Conservation (phyloP, 1,140 invertebrate genomes). For the Zophobas morio region DNA sequence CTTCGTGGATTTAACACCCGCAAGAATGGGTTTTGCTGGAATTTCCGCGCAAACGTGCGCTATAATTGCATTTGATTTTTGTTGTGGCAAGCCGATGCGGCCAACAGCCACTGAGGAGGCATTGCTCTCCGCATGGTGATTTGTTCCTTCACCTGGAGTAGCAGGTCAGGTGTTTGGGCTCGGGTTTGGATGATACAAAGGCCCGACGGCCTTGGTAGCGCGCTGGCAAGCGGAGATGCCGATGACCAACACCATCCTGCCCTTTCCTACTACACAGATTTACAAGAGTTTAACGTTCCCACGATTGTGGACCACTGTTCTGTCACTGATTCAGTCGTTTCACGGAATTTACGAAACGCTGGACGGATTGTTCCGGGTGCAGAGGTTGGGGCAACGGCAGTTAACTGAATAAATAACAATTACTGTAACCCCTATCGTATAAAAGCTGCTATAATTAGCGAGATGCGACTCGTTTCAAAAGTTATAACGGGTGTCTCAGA, state of each 20-base stretch:
- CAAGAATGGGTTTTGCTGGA: background rate
- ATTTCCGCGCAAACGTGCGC: background rate
- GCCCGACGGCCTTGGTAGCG: conserved; percentile 51
- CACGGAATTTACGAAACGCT: background rate
- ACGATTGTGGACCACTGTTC: conserved; percentile 20
- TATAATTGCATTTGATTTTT: conserved; percentile 36
- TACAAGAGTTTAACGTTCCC: conserved; percentile 38
- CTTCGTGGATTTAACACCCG: no score
- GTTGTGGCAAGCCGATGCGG: conserved; percentile 27
- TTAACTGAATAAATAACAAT: no score
- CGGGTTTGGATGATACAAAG: conserved; percentile 49
- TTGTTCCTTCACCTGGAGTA: conserved; percentile 49
- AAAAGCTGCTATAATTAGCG: no score
- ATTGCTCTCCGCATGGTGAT: conserved; percentile 47
- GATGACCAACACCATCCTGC: conserved; percentile 51
- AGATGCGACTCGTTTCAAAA: no score
- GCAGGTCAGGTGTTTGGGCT: conserved; percentile 49
- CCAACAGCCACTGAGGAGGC: conserved; percentile 34
- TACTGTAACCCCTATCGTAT: no score
- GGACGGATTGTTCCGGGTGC: no score
- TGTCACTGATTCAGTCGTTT: conserved; percentile 31
- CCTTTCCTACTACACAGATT: conserved; percentile 37
- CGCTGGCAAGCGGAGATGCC: conserved; percentile 50
- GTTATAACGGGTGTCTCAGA: no score
- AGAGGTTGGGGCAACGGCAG: no score